Evolutionary conservation across 2,113 vertebrate genomes (phyloP).

Genomic region (Hemiprocne comata): DNA sequence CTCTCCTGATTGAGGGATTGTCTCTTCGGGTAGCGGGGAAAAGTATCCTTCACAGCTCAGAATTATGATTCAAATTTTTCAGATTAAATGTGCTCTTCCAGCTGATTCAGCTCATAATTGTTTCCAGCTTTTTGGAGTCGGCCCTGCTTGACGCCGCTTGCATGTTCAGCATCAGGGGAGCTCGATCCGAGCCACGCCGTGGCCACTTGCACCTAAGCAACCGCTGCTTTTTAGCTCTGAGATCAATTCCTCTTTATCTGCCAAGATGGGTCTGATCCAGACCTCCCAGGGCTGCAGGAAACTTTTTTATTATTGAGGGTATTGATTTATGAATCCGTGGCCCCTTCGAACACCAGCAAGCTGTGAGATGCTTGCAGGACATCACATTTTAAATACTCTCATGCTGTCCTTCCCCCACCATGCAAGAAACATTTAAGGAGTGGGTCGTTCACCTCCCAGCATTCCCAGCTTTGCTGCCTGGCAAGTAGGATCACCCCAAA

Average conservation of each 20-base stretch:
- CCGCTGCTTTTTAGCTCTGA: not conserved
- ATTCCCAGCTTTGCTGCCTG: rapidly evolving
- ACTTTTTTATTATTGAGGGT: not conserved
- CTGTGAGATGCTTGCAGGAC: not conserved
- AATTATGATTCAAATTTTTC: slow-evolving; percentile 66
- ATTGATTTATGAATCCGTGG: not conserved
- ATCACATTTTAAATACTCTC: not conserved
- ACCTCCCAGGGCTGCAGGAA: not conserved
- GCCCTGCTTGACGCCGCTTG: not conserved
- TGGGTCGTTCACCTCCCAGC: rapidly evolving
- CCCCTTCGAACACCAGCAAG: not conserved
- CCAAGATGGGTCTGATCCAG: not conserved
- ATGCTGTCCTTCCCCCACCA: rapidly evolving
- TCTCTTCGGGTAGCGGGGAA: slow-evolving; percentile 37
- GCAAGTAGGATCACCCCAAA: not conserved
- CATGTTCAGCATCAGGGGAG: not conserved
- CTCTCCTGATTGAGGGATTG: slow-evolving; percentile 69
- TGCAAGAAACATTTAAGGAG: not conserved
- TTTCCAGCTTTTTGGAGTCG: not conserved
- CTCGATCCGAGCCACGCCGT: rapidly evolving
- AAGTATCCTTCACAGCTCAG: slow-evolving; percentile 40
- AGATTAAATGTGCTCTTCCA: slow-evolving; percentile 16
- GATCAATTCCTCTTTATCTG: slow-evolving; percentile 36
- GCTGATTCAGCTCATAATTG: slow-evolving; percentile 60
- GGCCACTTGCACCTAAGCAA: not conserved